Conservation (phyloP, 2,888 invertebrate species). For the Enoplolaimus lenunculus region DNA sequence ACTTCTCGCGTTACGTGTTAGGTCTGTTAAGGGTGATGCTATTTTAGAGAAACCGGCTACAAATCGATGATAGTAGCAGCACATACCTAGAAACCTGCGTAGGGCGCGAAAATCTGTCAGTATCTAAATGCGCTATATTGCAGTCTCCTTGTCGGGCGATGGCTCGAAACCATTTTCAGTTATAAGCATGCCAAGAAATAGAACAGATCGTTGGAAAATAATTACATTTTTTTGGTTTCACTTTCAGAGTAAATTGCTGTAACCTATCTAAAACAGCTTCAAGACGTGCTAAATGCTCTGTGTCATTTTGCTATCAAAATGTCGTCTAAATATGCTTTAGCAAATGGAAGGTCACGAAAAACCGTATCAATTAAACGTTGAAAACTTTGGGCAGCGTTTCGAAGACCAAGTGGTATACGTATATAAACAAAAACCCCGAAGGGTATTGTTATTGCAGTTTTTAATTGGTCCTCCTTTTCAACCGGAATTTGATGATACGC, state of each 20-base stretch:
- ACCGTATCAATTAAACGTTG: background rate
- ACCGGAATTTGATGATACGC: background rate
- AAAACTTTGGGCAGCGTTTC: background rate
- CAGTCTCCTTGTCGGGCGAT: background rate
- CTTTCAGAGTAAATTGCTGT: background rate
- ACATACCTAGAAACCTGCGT: constrained; percentile 8
- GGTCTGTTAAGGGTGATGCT: constrained; percentile 12
- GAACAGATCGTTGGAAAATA: constrained; percentile 1
- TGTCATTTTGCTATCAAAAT: background rate
- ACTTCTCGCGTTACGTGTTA: constrained; percentile 2
- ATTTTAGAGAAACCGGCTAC: constrained; percentile 11
- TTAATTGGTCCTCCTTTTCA: background rate
- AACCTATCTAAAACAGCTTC: background rate
- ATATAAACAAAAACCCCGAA: background rate
- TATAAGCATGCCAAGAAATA: constrained; percentile 9
- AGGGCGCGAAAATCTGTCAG: constrained; percentile 2
- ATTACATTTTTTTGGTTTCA: constrained; percentile 4
- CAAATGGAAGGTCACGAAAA: background rate
- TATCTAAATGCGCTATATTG: constrained; percentile 4
- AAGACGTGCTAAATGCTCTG: background rate
- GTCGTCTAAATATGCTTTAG: background rate
- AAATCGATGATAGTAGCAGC: constrained; percentile 14
- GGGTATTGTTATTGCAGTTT: background rate
- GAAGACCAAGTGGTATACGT: background rate
- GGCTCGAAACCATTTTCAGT: background rate